Evolutionary conservation across 2,113 vertebrate species (phyloP), one percentile per base, ranked within the genome.

Genomic region (Poicephalus gulielmi): DNA sequence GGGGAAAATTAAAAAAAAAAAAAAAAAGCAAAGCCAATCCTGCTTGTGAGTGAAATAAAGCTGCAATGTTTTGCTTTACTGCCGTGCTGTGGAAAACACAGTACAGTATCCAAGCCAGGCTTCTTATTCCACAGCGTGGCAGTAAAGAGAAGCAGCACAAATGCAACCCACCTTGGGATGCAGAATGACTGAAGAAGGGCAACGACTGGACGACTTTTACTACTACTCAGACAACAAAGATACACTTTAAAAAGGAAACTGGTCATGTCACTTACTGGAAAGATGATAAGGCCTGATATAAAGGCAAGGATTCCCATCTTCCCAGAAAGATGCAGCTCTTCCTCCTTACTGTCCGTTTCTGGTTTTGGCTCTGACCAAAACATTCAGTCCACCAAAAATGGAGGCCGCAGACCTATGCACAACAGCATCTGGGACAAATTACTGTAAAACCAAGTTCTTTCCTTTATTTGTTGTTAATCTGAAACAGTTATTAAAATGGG

Each of bases 41-140:
- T 52, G 53, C 47, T 55, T 71, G 23, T 68, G 44, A 27, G 8
- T 28, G 49, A 57, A 75, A 91, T 66, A 44, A 89, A 88, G 18
- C 64, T 41, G 64, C 85, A 60, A 18, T 49, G 47, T 71, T 77
- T 63, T 92, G 81, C 74, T 76, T 78, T 86, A 60, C 62, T 92
- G 88, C 86, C 79, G 83, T 94, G 67, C 88, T 70, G 75, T 74
- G 90, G 35, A 78, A 92, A 94, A 77, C 41, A 78, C 24, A 68
- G 81, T n/a, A 93, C 63, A 20, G 23, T 17, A 53, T 52, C 52
- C 87, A 85, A 49, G 31, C 33, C 16, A 69, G 52, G 68, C 64
- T 86, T 92, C 47, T 69, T 82, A 64, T 83, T 91, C 94, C 93
- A 95, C 92, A 50, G 37, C 11, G 76, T 70, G 31, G 94, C 91